Evolutionary conservation across 2,113 vertebrate species (phyloP), one percentile per base, ranked within the genome.

Genomic region (Rhynchomys soricoides): DNA sequence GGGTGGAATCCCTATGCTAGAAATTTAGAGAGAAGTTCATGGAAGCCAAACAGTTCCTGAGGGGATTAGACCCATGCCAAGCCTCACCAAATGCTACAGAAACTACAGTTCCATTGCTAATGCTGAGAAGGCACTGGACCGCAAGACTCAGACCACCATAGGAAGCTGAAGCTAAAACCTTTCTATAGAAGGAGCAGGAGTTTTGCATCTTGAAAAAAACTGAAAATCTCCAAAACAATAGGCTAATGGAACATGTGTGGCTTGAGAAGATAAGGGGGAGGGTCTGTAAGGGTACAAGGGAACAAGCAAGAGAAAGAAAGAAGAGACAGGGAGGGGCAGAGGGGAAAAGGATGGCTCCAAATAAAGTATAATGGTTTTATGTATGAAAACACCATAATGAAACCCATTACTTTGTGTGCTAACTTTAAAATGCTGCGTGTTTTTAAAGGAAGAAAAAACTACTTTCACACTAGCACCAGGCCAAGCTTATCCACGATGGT

Each of bases 21-120:
- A 88, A 92, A 89, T 82, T 94, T 52, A 71, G 78, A 93, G 55
- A 16, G 7, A 95, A 82, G 59, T 17, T 55, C 24, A 79, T 81
- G 37, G 12, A 78, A 90, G 12, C 21, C 50, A 5, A 89, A 94
- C 59, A 48, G 16, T 3, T 48, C 55, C 78, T 57, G 19, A 79
- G 26, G 34, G 31, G 0, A 70, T 90, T 70, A 71, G 37, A 31
- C 7, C 48, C 15, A 50, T 37, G 4, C 7, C 75, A 89, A 66
- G 3, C 7, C 48, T 10, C 70, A 77, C 55, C 17, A 34, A 3
- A 86, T 95, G 34, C 9, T 83, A 45, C 15, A 85, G 57, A 7
- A 75, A 90, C 34, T 55, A 3, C 86, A 66, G 24, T 86, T 88
- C 55, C 43, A 59, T 0, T 48, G 43, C 13, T 71, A 5, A 22